Conservation (phyloP, 2,113 vertebrate genomes). For the Uria lomvia region DNA sequence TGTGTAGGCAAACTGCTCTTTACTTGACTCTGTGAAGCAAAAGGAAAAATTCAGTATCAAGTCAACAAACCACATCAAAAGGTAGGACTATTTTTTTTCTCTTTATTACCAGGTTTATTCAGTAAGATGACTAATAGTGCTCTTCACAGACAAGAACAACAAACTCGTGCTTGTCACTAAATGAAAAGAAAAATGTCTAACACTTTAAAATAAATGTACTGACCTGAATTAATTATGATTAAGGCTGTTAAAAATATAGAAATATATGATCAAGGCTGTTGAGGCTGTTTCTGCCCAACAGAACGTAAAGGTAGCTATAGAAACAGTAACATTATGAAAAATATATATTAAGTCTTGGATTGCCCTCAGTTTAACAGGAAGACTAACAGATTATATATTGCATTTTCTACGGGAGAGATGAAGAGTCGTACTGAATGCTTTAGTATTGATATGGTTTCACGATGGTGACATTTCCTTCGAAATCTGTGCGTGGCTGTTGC, state of each 20-base stretch:
- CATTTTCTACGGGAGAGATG: not conserved
- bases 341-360: slow-evolving; percentile 27
- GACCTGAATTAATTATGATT: slow-evolving; percentile 23
- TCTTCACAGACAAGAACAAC: slow-evolving; percentile 41
- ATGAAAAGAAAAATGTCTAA: slow-evolving; percentile 41
- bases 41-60: slow-evolving; percentile 11
- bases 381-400: not conserved
- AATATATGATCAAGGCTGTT: not conserved
- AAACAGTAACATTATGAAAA: slow-evolving; percentile 37
- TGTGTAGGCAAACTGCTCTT: slow-evolving; percentile 97
- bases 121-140: slow-evolving; percentile 23
- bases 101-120: slow-evolving; percentile 25
- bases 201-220: slow-evolving; percentile 31
- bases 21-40: slow-evolving; percentile 88
- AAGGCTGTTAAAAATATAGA: slow-evolving; percentile 33
- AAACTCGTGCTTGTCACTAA: not conserved
- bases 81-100: slow-evolving; percentile 5
- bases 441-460: not conserved
- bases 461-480: not conserved
- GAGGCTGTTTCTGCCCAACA: not conserved
- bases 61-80: slow-evolving; percentile 39
- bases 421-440: not conserved
- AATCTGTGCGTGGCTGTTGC: not conserved
- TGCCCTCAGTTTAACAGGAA: slow-evolving; percentile 20
- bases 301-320: slow-evolving; percentile 48